Conservation (phyloP, 2,113 vertebrate genomes). For the Hypomesus transpacificus region DNA sequence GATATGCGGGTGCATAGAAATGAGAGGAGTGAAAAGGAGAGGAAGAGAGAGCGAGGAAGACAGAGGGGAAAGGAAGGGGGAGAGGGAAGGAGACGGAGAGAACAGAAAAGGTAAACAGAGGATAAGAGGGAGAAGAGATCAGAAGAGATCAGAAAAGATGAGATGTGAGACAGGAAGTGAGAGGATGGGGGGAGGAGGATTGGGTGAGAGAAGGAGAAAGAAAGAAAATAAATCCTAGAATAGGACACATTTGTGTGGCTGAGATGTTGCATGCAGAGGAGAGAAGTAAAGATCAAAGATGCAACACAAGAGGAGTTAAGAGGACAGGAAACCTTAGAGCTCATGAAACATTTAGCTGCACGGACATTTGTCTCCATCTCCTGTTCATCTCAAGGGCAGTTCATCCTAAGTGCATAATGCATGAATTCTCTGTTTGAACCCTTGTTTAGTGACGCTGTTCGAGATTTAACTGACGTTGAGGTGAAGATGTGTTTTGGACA, state of each 20-base stretch:
- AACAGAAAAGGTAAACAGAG: neutral
- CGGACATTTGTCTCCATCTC: neutral
- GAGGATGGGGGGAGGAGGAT: no score
- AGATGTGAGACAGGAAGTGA: no score
- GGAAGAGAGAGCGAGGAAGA: no score
- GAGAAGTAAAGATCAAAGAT: neutral
- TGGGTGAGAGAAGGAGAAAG: no score
- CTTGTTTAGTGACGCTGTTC: neutral
- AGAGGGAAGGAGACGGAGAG: no score
- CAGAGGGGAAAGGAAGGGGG: no score
- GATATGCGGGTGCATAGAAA: neutral
- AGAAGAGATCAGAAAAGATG: no score
- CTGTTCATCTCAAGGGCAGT: neutral
- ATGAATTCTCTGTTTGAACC: conserved; percentile 1
- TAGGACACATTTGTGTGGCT: no score
- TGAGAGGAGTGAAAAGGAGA: no score
- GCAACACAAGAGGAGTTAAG: neutral
- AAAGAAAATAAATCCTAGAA: no score
- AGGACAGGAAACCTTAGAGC: neutral
- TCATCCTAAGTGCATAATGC: neutral
- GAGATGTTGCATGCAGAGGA: neutral
- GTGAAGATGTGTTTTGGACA: no score
- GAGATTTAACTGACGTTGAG: neutral
- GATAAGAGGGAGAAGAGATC: neutral
- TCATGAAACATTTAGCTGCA: conserved; percentile 2